Conservation (phyloP, 1,140 invertebrate species). For the Schlechtendalia chinensis region DNA sequence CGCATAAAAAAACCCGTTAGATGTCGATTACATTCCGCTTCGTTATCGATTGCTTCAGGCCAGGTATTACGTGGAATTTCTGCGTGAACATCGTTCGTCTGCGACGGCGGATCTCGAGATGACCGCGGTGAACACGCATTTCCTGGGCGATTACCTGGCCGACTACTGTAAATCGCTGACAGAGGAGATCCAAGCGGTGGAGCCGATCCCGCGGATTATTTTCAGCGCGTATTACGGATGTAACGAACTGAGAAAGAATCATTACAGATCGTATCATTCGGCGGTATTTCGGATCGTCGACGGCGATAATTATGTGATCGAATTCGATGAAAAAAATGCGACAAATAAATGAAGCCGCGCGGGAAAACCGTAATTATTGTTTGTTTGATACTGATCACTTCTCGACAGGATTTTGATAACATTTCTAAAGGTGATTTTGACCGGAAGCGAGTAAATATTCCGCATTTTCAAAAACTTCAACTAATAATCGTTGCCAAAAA, state of each 20-base stretch:
- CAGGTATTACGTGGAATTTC: constrained; percentile 61
- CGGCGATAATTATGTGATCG: background rate
- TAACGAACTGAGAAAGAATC: background rate
- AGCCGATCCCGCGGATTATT: constrained; percentile 13
- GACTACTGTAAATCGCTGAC: constrained; percentile 9
- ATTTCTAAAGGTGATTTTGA: too few relatives aligned
- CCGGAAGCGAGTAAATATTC: too few relatives aligned
- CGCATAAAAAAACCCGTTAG: too few relatives aligned
- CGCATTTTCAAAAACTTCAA: too few relatives aligned
- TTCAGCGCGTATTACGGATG: background rate
- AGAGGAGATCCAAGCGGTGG: constrained; percentile 24
- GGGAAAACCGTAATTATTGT: background rate
- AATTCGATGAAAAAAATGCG: constrained; percentile 8
- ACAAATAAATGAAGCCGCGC: background rate
- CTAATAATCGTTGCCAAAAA: too few relatives aligned
- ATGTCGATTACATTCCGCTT: too few relatives aligned
- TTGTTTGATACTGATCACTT: background rate
- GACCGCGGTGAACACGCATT: constrained; percentile 1
- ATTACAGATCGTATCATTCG: constrained; percentile 4
- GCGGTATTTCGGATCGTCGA: constrained; percentile 2
- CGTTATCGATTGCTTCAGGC: constrained; percentile 56
- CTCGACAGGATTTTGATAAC: too few relatives aligned
- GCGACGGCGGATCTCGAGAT: background rate
- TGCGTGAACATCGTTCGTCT: constrained; percentile 52
- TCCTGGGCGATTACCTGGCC: background rate